These are phyloP conservation scores for Aphelocoma californica DNA, from an alignment of 2,797 vertebrate genomes.

Conservation along the genomic window DNA sequence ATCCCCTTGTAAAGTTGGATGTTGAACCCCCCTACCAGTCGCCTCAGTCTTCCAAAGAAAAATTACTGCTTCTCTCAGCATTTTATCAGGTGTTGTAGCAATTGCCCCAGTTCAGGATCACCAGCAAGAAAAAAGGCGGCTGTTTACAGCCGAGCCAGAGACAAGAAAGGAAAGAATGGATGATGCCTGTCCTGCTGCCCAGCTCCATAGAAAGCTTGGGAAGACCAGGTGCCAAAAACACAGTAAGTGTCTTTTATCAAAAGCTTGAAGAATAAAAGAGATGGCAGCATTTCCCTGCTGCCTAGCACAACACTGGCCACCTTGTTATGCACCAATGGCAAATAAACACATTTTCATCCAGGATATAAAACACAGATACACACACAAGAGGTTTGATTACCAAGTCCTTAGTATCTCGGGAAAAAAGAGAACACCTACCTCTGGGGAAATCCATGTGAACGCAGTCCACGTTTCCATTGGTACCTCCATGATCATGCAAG, in stretches of 20 bases:
- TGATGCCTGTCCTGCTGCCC: background rate
- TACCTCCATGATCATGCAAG: background rate
- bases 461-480: background rate
- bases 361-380: background rate
- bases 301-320: background rate
- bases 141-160: background rate
- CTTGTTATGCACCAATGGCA: background rate
- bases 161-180: background rate
- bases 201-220: background rate
- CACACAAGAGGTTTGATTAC: background rate
- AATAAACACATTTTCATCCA: background rate
- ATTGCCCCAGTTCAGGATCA: background rate
- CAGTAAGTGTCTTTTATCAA: background rate
- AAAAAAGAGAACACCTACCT: background rate
- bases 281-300: background rate
- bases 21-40: fast-evolving
- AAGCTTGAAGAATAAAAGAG: background rate
- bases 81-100: background rate
- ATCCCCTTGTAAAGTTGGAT: background rate
- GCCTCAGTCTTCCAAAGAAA: background rate
- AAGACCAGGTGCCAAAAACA: background rate
- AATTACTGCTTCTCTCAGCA: background rate
- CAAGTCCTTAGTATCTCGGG: fast-evolving
- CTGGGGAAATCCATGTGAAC: background rate
- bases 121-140: background rate